These are phyloP conservation scores for Nipponacmea schrenckii DNA, from an alignment of 2,888 invertebrate species.

Conservation along the genomic window DNA sequence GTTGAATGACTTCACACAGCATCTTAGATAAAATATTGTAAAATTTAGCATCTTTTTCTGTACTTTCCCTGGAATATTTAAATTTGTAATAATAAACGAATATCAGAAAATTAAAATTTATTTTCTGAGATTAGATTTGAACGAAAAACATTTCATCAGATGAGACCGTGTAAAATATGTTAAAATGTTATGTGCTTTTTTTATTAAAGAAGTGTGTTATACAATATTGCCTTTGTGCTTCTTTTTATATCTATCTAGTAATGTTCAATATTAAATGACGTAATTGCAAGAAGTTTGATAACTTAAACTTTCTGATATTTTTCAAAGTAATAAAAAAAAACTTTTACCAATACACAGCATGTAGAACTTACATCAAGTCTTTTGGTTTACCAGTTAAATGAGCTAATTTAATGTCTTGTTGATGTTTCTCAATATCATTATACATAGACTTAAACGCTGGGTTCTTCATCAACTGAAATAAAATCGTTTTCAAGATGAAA, in stretches of 20 bases:
- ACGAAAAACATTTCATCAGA: too few relatives aligned
- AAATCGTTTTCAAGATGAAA: not conserved
- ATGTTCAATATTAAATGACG: too few relatives aligned
- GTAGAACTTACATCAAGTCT: constrained; percentile 56
- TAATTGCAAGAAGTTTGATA: not conserved
- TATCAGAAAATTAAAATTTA: too few relatives aligned
- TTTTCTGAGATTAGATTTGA: too few relatives aligned
- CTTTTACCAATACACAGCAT: too few relatives aligned
- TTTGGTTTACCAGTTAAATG: constrained; percentile 58
- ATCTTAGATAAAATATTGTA: constrained; percentile 58
- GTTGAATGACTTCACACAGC: constrained; percentile 54
- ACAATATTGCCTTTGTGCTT: too few relatives aligned
- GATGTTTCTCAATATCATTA: constrained; percentile 55
- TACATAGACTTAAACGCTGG: constrained; percentile 57
- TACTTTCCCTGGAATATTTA: constrained; percentile 50
- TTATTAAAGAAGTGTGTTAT: too few relatives aligned
- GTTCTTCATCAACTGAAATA: constrained; percentile 46
- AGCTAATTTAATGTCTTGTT: constrained; percentile 53
- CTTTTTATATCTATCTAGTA: not conserved
- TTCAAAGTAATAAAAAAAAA: too few relatives aligned
- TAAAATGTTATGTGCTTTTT: too few relatives aligned
- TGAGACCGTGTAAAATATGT: too few relatives aligned
- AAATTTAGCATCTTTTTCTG: constrained; percentile 58
- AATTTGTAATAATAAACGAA: constrained; percentile 8
- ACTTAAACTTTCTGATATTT: not conserved